Conservation (phyloP, 2,113 vertebrate genomes). For the Spermophilus dauricus region DNA sequence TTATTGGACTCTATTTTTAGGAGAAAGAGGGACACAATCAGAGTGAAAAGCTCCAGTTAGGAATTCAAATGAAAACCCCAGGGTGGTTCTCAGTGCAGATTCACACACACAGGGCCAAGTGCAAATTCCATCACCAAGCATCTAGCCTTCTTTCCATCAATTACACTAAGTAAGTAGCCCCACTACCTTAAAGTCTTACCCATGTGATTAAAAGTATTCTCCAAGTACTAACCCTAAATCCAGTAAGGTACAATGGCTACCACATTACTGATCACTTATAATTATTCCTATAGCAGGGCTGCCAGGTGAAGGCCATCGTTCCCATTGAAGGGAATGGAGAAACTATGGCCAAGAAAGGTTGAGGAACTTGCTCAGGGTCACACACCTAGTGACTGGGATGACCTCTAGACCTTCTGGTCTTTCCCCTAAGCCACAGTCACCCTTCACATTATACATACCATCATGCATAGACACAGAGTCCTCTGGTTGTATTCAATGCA, state of each 20-base stretch:
- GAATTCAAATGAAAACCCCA: neutral
- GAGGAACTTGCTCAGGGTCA: neutral
- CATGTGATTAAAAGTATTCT: neutral
- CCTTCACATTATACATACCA: neutral
- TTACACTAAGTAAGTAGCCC: too few species aligned
- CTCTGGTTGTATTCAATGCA: neutral
- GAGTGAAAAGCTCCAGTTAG: neutral
- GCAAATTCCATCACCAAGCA: neutral
- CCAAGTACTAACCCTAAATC: neutral
- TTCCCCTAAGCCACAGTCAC: neutral
- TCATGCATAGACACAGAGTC: neutral
- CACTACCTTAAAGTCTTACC: neutral
- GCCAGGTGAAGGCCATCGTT: neutral
- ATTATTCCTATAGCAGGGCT: neutral
- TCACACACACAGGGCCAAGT: neutral
- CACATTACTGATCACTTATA: neutral
- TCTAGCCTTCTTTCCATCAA: neutral
- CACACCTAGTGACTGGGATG: neutral
- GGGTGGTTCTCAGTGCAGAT: neutral
- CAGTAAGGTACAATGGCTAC: neutral
- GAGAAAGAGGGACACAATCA: neutral
- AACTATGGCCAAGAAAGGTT: neutral
- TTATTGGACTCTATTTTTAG: neutral
- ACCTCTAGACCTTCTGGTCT: neutral
- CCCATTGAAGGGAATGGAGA: neutral